These are phyloP conservation scores for Labeo calbasu DNA, from an alignment of 2,797 vertebrate species.

Conservation along the genomic window DNA sequence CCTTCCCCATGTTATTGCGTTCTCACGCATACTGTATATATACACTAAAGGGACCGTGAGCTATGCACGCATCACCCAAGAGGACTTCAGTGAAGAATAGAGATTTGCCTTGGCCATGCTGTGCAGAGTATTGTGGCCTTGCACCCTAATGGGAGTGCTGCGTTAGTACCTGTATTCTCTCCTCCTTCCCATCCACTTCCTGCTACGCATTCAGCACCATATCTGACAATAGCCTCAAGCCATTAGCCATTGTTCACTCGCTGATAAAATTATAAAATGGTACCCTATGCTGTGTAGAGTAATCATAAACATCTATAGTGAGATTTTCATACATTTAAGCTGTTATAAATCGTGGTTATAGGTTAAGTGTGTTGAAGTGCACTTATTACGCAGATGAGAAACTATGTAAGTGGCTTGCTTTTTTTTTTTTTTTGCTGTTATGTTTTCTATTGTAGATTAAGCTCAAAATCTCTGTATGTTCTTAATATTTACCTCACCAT, in stretches of 20 bases:
- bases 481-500: not conserved
- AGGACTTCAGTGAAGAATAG: slow-evolving; percentile 6
- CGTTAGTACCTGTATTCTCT: slow-evolving; percentile 2
- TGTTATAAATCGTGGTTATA: not conserved
- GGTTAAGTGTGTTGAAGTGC: slow-evolving; percentile 5
- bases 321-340: slow-evolving; percentile 16
- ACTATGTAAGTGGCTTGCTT: not conserved
- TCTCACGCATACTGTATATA: not conserved
- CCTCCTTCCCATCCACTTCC: not conserved
- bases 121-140: not conserved
- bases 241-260: slow-evolving; percentile 22
- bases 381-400: not conserved
- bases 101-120: slow-evolving; percentile 10
- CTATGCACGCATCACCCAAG: slow-evolving; percentile 5
- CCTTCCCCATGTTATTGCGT: not conserved
- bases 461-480: not conserved
- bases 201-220: not conserved
- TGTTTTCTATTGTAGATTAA: not conserved
- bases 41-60: not conserved
- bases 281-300: not conserved
- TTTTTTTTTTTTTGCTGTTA: not conserved
- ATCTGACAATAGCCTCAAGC: slow-evolving; percentile 29
- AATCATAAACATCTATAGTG: slow-evolving; percentile 11
- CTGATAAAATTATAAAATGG: slow-evolving; percentile 20
- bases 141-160: not conserved